These are phyloP conservation scores for Liopterus haemorrhoidalis DNA, from an alignment of 2,888 invertebrate species.

Conservation along the genomic window DNA sequence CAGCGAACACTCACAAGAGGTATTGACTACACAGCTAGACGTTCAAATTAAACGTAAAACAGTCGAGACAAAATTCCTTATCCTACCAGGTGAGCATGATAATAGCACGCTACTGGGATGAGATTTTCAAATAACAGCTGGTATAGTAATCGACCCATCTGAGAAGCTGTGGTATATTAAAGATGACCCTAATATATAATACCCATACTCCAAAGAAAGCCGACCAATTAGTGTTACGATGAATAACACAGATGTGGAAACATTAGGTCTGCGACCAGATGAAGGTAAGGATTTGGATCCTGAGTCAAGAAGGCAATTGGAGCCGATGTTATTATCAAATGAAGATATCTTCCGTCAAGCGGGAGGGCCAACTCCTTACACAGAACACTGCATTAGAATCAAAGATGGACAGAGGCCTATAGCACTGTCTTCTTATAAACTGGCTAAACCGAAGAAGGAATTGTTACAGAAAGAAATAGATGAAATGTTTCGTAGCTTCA, in stretches of 20 bases:
- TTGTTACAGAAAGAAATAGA: not conserved
- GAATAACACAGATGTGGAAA: not conserved
- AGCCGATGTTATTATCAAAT: not conserved
- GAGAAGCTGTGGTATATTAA: not conserved
- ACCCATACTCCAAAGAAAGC: too few species aligned
- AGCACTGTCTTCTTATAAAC: not conserved
- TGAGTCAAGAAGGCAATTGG: not conserved
- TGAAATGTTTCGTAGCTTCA: not conserved
- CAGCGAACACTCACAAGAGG: not conserved
- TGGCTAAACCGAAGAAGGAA: not conserved
- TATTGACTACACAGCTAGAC: not conserved
- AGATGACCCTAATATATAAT: not conserved
- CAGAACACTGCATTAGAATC: constrained; percentile 5
- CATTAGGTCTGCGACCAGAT: constrained; percentile 3
- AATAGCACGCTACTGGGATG: constrained; percentile 6
- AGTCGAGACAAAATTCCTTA: not conserved
- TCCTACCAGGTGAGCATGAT: not conserved
- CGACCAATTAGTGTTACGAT: too few species aligned
- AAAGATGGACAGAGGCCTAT: not conserved
- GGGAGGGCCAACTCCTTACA: constrained; percentile 7
- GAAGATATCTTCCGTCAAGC: constrained; percentile 1
- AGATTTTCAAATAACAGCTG: constrained; percentile 1
- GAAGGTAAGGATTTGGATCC: constrained; percentile 7
- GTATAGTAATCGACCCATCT: not conserved
- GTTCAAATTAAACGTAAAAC: not conserved